Percentiles rank a stretch among this genome's conserved stretches.
These are phyloP conservation scores for Scaptomyza caliginosa DNA, from an alignment of 2,888 invertebrate genomes.

Conservation along the genomic window DNA sequence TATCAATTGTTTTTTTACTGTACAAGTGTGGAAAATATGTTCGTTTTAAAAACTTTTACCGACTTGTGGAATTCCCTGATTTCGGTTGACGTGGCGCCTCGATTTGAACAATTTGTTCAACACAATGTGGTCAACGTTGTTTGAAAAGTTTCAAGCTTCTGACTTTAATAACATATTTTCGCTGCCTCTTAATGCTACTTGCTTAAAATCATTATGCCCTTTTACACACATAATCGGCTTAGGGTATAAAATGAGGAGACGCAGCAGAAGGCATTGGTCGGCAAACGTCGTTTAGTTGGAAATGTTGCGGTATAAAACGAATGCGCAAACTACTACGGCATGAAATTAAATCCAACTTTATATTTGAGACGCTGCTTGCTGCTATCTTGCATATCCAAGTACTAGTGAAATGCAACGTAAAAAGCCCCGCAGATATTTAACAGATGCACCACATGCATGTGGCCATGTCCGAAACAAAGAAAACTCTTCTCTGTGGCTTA, in stretches of 20 bases:
- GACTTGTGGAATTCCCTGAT: neutral
- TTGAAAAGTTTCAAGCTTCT: neutral
- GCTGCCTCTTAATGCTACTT: neutral
- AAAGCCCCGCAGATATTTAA: slow-evolving; percentile 54
- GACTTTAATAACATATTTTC: neutral
- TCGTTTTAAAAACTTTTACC: neutral
- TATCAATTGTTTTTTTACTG: too few relatives aligned
- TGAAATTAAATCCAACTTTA: slow-evolving; percentile 82
- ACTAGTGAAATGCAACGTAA: slow-evolving; percentile 63
- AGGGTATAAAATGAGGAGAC: slow-evolving; percentile 4
- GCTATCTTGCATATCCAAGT: slow-evolving; percentile 80
- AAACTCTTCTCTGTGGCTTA: slow-evolving; percentile 65
- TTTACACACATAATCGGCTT: neutral
- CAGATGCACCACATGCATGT: slow-evolving; percentile 75
- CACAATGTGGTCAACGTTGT: neutral
- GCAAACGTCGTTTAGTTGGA: slow-evolving; percentile 65
- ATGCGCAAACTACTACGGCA: slow-evolving; percentile 81
- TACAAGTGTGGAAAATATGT: too few relatives aligned
- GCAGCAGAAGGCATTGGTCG: slow-evolving; percentile 28
- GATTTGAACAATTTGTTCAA: neutral
- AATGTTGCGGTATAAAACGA: slow-evolving; percentile 69
- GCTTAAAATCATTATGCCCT: neutral
- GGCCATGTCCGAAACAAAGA: slow-evolving; percentile 75
- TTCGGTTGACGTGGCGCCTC: neutral
- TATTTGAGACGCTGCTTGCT: slow-evolving; percentile 53